Evolutionary conservation across 2,888 invertebrate genomes (phyloP), one percentile per base, ranked within the genome.

Genomic region (Lasioglossum figueresi): DNA sequence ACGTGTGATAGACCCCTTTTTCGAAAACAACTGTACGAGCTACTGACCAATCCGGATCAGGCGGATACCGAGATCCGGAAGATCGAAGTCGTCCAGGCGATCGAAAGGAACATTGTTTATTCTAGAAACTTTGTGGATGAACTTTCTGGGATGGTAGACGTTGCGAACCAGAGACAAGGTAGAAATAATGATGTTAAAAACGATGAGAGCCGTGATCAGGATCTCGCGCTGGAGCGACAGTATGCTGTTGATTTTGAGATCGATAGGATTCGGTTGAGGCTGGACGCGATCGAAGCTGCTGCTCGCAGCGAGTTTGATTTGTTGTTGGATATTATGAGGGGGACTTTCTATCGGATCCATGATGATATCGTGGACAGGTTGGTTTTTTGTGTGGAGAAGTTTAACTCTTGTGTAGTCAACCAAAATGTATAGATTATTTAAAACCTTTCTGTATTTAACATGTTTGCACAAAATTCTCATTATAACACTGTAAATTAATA

Each of bases 221-320:
- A 90, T 80, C 59, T 92, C 8, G 92, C 96, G 27, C 95, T 96
- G 40, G 97, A 97, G 93, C 97, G 97, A 96, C 94, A 94, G 31
- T 95, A 95, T 92, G 96, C 96, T 16, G 92, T 96, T 6, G 95
- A 95, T 79, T 96, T 96, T 40, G 97, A 97, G 95, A 95, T 95
- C 91, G 95, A 94, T 82, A 95, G 97, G 86, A 95, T 95, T 2
- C 95, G 93, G 72, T 91, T 96, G 72, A 95, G 96, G 73, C 91
- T 96, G 23, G 84, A 92, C 3, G 79, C 95, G n/a, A 94, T 87
- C 90, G 95, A 87, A 94, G 95, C 86, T 90, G 95, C 89, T 94
- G 95, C 94, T 95, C 95, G 87, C 94, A 94, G 76, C 90, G 94
- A 86, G 95, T 95, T 90, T 94, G 96, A 92, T 94, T 96, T 90